Percentiles rank a stretch among this genome's conserved stretches.
Conservation (phyloP, 2,797 vertebrate species). For the Galaxias olidus region DNA sequence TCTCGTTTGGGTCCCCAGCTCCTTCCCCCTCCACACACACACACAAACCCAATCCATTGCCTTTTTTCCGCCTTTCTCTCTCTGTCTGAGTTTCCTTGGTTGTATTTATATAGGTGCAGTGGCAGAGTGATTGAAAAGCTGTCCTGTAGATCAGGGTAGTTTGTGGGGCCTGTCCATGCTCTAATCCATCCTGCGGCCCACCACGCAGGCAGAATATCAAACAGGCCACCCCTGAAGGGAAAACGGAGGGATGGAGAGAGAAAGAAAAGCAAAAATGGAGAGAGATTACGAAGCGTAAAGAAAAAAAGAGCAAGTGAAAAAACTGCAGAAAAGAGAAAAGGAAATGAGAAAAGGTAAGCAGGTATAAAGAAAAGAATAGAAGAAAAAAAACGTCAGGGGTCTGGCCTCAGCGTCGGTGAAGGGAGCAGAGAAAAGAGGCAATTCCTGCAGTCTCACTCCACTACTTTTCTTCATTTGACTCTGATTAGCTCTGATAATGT, state of each 20-base stretch:
- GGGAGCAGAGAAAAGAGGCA: constrained; percentile 70
- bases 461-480: constrained; percentile 90
- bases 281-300: constrained; percentile 33
- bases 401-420: constrained; percentile 28
- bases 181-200: constrained; percentile 82
- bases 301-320: background rate
- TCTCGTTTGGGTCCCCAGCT: constrained; percentile 20
- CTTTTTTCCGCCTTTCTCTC: background rate
- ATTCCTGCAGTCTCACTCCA: constrained; percentile 85
- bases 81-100: constrained; percentile 18
- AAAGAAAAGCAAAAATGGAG: constrained; percentile 9
- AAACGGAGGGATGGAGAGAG: constrained; percentile 64
- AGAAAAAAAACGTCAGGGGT: constrained; percentile 34
- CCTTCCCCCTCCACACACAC: too few species aligned
- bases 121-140: constrained; percentile 83
- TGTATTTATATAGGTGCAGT: constrained; percentile 81
- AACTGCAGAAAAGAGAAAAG: background rate
- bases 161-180: constrained; percentile 84
- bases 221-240: constrained; percentile 77
- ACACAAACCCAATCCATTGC: too few species aligned
- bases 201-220: constrained; percentile 84
- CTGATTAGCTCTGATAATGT: constrained; percentile 91
- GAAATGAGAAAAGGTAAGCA: constrained; percentile 11
- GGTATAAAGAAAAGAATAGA: constrained; percentile 17
- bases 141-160: constrained; percentile 79